These are phyloP conservation scores for Plusia festucae DNA, from an alignment of 2,888 invertebrate species.

Conservation along the genomic window DNA sequence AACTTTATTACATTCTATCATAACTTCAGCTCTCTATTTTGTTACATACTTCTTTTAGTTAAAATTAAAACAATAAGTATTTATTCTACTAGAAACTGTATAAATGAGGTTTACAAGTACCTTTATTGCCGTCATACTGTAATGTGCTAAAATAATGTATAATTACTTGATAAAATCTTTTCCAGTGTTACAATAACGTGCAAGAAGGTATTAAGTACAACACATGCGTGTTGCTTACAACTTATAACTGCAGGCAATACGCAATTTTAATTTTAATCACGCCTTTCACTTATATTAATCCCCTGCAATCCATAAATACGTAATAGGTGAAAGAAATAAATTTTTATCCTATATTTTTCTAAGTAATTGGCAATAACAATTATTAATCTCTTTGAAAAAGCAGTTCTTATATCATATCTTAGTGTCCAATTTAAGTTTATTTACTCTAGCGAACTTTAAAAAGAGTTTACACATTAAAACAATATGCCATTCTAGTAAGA, in stretches of 20 bases:
- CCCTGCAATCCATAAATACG: not conserved
- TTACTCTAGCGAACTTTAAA: not conserved
- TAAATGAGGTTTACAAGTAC: not conserved
- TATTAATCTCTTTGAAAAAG: not conserved
- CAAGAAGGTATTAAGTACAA: conserved; percentile 1
- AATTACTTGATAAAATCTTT: not conserved
- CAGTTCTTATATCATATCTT: too few relatives aligned
- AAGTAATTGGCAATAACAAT: not conserved
- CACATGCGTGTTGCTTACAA: not conserved
- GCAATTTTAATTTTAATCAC: not conserved
- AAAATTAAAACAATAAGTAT: too few relatives aligned
- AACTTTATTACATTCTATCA: too few relatives aligned
- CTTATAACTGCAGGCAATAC: not conserved
- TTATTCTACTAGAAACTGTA: conserved; percentile 1
- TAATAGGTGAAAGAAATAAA: not conserved
- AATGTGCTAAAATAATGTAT: not conserved
- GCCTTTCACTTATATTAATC: not conserved
- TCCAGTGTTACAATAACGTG: not conserved
- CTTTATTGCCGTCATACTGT: not conserved
- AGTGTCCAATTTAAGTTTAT: not conserved
- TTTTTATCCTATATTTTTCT: not conserved
- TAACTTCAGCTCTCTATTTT: too few relatives aligned
- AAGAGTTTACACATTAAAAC: not conserved
- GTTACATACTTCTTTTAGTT: too few relatives aligned
- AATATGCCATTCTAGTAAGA: not conserved